Base-by-base conservation (phyloP, 2,113 vertebrate species). In the Austrofundulus limnaeus region DNA sequence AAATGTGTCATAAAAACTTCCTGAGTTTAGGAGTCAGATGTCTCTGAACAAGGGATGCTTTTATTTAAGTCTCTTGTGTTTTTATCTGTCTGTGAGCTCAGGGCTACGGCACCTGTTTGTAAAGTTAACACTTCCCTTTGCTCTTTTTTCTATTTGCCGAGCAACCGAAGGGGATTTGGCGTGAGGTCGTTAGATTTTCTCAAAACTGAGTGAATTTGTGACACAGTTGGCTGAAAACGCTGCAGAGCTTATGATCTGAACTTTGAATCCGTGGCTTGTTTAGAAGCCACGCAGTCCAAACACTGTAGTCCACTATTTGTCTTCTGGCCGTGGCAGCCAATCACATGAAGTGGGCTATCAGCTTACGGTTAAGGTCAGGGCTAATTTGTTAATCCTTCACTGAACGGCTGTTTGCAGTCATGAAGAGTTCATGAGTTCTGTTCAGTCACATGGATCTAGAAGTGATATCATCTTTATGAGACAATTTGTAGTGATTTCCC, bases 1-100 rank as follows among this genome's bases (percentile, higher is more conserved):
- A 86, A 87, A 88, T 91, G 81, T 85, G 81, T 61, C 76, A 72
- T 78, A 83, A 68, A 56, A 85, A 68, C 52, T 91, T 85, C 70
- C 41, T 14, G 58, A 52, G 59, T 39, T 68, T 38, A 64, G n/a
- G 48, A 59, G 60, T 76, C 56, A 72, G 51, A 73, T 62, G 54
- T 49, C n/a, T 5, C 16, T 39, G 54, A 47, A 57, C 15, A 51
- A 49, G 60, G 38, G 19, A 55, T 56, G 16, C 20, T 61, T 53
- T 47, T 61, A 14, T 4, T 82, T 47, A 61, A 23, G 78, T 53
- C 12, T 80, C 41, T 56, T 57, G 23, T 39, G 59, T 72, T 71
- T n/a, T n/a, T 72, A 72, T 59, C 57, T 65, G 65, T 38, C 59
- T 43, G 20, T 39, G 69, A 72, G 49, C 16, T 46, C 15, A 58